Base-by-base conservation (phyloP, 2,797 vertebrate genomes). In the Micrastur ruficollis region DNA sequence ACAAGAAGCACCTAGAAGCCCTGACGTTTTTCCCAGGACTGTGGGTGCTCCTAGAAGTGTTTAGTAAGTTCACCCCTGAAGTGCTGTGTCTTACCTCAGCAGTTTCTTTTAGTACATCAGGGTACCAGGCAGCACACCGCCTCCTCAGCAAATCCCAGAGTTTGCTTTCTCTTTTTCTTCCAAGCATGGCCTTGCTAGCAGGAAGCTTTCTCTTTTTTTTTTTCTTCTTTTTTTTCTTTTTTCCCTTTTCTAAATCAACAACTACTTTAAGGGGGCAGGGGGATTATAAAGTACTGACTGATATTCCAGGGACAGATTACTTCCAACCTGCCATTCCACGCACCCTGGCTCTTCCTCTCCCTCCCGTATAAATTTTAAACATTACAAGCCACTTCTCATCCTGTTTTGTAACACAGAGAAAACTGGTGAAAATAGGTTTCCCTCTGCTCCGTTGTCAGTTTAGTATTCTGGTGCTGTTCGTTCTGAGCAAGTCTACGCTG, bases 381-480 rank as follows among this genome's bases (percentile, higher is more conserved):
- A 16, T 36, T 27, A 59, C 61, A 72, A 86, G 71, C n/a, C 70
- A 50, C 78, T n/a, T 58, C 85, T 62, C 67, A 7, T 34, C 59
- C 44, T 73, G 70, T 52, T 79, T 36, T 65, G 38, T 40, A 90
- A 81, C 61, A 66, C 44, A 67, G 49, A 91, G 27, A 80, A 81
- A 89, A 79, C 25, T 21, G 58, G 65, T 19, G 55, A 59, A 82
- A 68, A 70, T 2, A 27, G 20, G 31, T 36, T 89, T 89, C 71
- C 81, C 34, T 89, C 78, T 76, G 78, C 67, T 94, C 56, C 71
- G 76, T 25, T 40, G 22, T 21, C 84, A 89, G 32, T 74, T 94
- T 95, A 83, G 81, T 61, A 95, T 87, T 96, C 96, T 32, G 79
- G 21, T 91, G 49, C 90, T 74, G 81, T 59, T 80, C 7, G 3